Conservation (phyloP, 2,888 invertebrate genomes). For the Ophion obscuratus region DNA sequence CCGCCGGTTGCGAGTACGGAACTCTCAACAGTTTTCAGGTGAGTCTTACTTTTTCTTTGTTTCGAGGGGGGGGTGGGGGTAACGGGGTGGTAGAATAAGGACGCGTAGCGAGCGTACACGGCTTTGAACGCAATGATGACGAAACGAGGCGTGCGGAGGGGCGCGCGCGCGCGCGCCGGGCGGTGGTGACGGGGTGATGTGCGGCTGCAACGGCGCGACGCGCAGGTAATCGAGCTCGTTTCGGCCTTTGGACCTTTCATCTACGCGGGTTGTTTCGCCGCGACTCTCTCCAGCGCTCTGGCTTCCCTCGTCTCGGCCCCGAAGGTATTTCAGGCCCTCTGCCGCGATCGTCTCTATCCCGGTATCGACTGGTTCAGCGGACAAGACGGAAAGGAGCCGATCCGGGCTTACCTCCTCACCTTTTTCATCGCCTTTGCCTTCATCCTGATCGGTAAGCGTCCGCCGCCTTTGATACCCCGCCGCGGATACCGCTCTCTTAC, state of each 20-base stretch:
- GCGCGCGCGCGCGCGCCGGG: too few relatives aligned
- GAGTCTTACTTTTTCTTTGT: conserved; percentile 41
- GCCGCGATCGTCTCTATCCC: conserved; percentile 97
- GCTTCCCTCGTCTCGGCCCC: conserved; percentile 98
- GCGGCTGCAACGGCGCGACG: conserved; percentile 51
- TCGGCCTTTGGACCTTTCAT: conserved; percentile 96
- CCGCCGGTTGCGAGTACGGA: conserved; percentile 88
- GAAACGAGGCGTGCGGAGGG: too few relatives aligned
- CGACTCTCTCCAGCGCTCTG: conserved; percentile 97
- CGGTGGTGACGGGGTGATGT: background rate
- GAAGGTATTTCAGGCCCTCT: conserved; percentile 96
- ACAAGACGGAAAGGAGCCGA: conserved; percentile 93
- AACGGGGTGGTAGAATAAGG: background rate
- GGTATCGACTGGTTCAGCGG: conserved; percentile 95
- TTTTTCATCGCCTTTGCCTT: conserved; percentile 95
- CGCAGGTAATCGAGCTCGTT: conserved; percentile 92
- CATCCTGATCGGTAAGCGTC: conserved; percentile 92
- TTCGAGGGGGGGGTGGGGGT: background rate
- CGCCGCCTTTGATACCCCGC: too few relatives aligned
- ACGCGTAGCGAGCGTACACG: too few relatives aligned
- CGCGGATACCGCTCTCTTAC: too few relatives aligned
- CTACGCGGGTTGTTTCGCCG: conserved; percentile 98
- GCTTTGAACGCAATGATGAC: too few relatives aligned
- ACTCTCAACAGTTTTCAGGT: conserved; percentile 93
- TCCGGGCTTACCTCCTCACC: conserved; percentile 96